Base-by-base conservation (phyloP, 2,888 invertebrate species). In the Papilio protenor region DNA sequence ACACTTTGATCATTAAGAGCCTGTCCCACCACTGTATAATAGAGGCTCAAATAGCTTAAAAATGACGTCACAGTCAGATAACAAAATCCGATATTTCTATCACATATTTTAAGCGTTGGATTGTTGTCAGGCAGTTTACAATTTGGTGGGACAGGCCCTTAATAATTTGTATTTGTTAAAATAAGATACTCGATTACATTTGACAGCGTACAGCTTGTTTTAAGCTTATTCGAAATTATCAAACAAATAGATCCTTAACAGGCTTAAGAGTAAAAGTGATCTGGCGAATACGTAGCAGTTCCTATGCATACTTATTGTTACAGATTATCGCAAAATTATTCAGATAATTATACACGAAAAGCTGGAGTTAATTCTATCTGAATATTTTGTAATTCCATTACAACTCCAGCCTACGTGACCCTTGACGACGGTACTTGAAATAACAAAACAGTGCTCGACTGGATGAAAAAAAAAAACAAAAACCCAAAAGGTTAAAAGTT, bases 401-500 rank as follows among this genome's bases (percentile, higher is more conserved):
- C 45, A 75, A 45, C 66, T 76, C 47, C 52, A 64, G 66, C 64
- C 66, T 69, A 66, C 69, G 33, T 73, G 27, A 66, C 72, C 64
- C 73, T 76, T 73, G 33, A 57, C 73, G 83, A 78, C 83, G 82
- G 84, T 87, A 89, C 91, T 91, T 91, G 88, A 85, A 89, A 91
- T 88, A 89, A 89, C 87, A 89, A 88, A 90, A 89, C 75, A 71
- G 61, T 75, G 18, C 61, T 78, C 64, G 75, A 23, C 23, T 61
- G 61, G 61, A 91, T 89, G 91, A 87, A 89, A 89, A 89, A 83
- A 87, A 89, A 90, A 90, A 90, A 84, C 81, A 81, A 87, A 88
- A 90, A 90, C 89, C 89, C 88, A 88, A 92, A 92, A 92, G 92
- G 92, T 90, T 91, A 88, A 91, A 92, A 92, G 92, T 92, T 91